Evolutionary conservation across 2,888 invertebrate species (phyloP), one percentile per base, ranked within the genome.

Genomic region (Hedya salicella): DNA sequence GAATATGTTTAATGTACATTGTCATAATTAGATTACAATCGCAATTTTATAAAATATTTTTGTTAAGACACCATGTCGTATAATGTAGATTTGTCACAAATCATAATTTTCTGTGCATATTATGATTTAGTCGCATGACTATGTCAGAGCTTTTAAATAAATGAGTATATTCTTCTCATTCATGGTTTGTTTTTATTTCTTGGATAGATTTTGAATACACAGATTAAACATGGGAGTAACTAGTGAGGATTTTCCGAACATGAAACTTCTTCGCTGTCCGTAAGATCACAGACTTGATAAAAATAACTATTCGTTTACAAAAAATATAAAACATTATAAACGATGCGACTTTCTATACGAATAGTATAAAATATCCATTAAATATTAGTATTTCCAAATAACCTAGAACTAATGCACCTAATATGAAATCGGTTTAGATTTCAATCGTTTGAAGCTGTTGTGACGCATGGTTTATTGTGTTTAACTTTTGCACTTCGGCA

Each of bases 161-260:
- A 91, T 79, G 83, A 85, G 80, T 88, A 86, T 91, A 85, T 86
- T 87, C 84, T 86, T 86, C 85, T 85, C 82, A 86, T 83, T 79
- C 75, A 82, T 88, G 83, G 84, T 89, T 87, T 88, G 83, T 85
- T 89, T 90, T 89, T 85, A 84, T 88, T 89, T 88, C 59, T 59
- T 59, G 59, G 39, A 40, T 36, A 53, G 39, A 57, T 42, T 25
- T 25, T 25, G 4, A 25, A n/a, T 4, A 25, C 2, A 25, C 4
- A 25, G 25, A 25, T 36, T 50, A 21, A 64, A 44, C 30, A 39
- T 19, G 65, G 52, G 44, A 65, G 50, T 44, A 25, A 65, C 40
- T 30, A 17, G 44, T 9, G 11, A 53, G 59, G 46, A 39, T 50
- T 53, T 48, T 56, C 30, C 19, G n/a, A 56, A 48, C 8, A 52